These are phyloP conservation scores for Toxostoma redivivum DNA, from an alignment of 2,113 vertebrate species.

Conservation along the genomic window DNA sequence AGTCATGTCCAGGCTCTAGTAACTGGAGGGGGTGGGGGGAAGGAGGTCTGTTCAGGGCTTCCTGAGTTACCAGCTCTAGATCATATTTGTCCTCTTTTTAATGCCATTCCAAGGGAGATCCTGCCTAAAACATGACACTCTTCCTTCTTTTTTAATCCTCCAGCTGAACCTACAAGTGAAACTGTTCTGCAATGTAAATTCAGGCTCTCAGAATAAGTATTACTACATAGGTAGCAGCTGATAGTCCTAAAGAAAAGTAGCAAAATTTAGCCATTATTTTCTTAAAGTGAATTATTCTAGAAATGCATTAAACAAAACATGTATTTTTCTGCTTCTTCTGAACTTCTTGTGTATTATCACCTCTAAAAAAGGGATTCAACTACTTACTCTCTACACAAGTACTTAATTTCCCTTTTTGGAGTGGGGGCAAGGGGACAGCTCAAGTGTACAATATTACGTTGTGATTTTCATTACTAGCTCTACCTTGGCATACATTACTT, in stretches of 20 bases:
- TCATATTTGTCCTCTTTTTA: background rate
- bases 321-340: background rate
- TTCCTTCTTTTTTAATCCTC: background rate
- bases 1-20: background rate
- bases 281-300: slow-evolving; percentile 33
- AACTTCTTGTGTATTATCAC: slow-evolving; percentile 20
- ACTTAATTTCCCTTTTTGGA: background rate
- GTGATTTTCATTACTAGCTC: background rate
- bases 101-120: background rate
- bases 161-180: background rate
- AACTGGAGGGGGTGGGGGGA: fast-evolving
- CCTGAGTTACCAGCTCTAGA: background rate
- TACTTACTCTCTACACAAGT: background rate
- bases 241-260: slow-evolving; percentile 11
- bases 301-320: background rate
- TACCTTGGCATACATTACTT: background rate
- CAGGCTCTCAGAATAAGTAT: background rate
- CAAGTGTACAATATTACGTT: background rate
- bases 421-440: background rate
- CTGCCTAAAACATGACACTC: background rate
- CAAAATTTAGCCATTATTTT: slow-evolving; percentile 21
- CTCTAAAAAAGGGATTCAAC: background rate
- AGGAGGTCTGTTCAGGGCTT: fast-evolving
- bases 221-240: background rate
- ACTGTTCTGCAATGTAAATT: background rate